A percentile compares a stretch with the other conserved stretches of the same genome.
Evolutionary conservation across 2,113 vertebrate species (phyloP).

Genomic region (Vireo altiloquus): DNA sequence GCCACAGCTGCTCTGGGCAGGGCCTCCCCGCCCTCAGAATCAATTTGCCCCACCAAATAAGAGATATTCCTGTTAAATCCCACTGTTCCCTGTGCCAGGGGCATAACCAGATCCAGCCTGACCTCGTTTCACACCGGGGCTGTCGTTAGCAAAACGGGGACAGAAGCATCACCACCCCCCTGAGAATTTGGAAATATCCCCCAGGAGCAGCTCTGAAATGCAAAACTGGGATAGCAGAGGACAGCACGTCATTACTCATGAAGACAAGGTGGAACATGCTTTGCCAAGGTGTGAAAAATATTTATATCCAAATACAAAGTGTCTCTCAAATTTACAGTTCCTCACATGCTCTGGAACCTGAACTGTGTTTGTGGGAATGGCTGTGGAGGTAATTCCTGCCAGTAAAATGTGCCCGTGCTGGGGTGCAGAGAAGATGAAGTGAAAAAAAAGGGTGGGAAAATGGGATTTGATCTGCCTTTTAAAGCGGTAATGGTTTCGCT

Average conservation of each 20-base stretch:
- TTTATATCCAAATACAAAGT: not conserved
- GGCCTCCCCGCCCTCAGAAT: not conserved
- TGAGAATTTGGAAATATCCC: fast-evolving
- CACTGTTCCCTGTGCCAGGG: not conserved
- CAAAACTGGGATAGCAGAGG: not conserved
- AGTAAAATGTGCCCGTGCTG: not conserved
- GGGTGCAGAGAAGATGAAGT: not conserved
- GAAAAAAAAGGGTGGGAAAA: not conserved
- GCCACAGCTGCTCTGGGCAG: not conserved
- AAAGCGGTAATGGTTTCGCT: not conserved
- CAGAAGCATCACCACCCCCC: not conserved
- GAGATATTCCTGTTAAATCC: not conserved
- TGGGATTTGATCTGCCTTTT: not conserved
- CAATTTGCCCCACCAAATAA: not conserved
- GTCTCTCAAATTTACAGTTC: not conserved
- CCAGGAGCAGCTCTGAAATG: not conserved
- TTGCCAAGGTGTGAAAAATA: not conserved
- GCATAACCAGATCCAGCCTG: not conserved
- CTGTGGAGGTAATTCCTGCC: not conserved
- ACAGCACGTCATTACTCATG: not conserved
- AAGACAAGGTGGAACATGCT: not conserved
- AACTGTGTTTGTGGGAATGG: not conserved
- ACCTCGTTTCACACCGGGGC: fast-evolving
- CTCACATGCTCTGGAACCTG: not conserved
- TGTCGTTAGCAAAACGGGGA: not conserved